Percentiles rank a stretch among this genome's conserved stretches.
phyloP scores from a whole-genome alignment of 2,797 vertebrate genomes.

The Cichlasoma orientale region DNA sequence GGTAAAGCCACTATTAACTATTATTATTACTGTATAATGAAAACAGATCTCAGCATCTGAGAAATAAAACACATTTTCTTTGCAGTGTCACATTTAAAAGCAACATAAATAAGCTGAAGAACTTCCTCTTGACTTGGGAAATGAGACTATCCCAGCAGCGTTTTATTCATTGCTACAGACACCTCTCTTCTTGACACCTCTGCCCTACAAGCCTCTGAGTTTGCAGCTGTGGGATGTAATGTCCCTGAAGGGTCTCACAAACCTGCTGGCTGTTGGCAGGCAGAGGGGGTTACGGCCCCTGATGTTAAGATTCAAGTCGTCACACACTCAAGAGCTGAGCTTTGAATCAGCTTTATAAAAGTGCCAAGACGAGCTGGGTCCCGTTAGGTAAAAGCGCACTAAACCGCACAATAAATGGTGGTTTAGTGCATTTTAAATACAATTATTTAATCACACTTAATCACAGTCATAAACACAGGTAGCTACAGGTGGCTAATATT shows the following conservation, averaged over 20 bases:
- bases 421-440: slow-evolving; percentile 28
- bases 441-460: slow-evolving; percentile 35
- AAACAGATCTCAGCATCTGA: neutral
- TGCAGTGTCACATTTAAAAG: neutral
- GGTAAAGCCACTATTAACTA: too few relatives aligned
- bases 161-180: neutral
- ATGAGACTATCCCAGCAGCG: neutral
- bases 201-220: slow-evolving; percentile 18
- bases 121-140: neutral
- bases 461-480: slow-evolving; percentile 24
- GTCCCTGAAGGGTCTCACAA: slow-evolving; percentile 27
- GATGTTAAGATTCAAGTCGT: slow-evolving; percentile 30
- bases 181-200: slow-evolving; percentile 1
- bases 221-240: slow-evolving; percentile 13
- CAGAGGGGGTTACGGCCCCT: neutral
- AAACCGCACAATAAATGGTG: slow-evolving; percentile 25
- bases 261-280: slow-evolving; percentile 9
- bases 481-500: slow-evolving; percentile 22
- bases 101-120: neutral
- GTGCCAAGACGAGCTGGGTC: slow-evolving; percentile 15
- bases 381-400: slow-evolving; percentile 9
- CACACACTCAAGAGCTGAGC: slow-evolving; percentile 3
- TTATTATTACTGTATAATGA: neutral
- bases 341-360: slow-evolving; percentile 21
- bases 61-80: neutral